Evolutionary conservation across 2,113 vertebrate genomes (phyloP), one percentile per base, ranked within the genome.

Genomic region (Lucifuga dentata): DNA sequence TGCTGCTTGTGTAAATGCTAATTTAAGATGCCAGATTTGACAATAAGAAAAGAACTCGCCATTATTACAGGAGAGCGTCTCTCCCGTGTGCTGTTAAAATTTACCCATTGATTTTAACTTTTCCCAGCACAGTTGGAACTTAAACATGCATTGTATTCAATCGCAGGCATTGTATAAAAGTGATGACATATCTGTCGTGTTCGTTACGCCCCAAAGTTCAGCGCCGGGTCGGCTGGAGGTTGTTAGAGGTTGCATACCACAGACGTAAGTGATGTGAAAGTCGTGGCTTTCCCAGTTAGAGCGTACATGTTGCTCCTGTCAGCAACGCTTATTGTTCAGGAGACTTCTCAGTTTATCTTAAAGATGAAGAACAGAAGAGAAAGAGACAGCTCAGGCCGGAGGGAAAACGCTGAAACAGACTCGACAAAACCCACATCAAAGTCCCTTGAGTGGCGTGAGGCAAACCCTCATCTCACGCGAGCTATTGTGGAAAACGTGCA

Each of bases 121-220:
- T 20, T 20, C 23, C 2, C 32, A 16, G n/a, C 13, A 23, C 29
- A 23, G 2, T 52, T 39, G 46, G 43, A 29, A 26, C n/a, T 16
- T 24, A n/a, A 65, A 29, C 35, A 10, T 13, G 2, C 51, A 19
- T 49, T 20, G 12, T 20, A 13, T 16, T 21, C 49, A 26, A 68
- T 2, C 9, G 15, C 13, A 39, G 15, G 11, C n/a, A 20, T 61
- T 20, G 16, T 44, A 62, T 16, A 33, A 45, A 50, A n/a, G 24
- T 53, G 56, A 5, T 21, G 41, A 66, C 63, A 51, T 66, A n/a
- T 26, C 44, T 72, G 65, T 56, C n/a, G n/a, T 78, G 52, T 74
- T 67, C 52, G 45, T 16, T 29, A 23, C 38, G 50, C 11, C 11
- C 32, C 29, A 11, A 32, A 52, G 65, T 70, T 74, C 52, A 52